Percentiles rank a stretch among this genome's conserved stretches.
Conservation (phyloP, 2,797 vertebrate species). For the Sebastes miniatus region DNA sequence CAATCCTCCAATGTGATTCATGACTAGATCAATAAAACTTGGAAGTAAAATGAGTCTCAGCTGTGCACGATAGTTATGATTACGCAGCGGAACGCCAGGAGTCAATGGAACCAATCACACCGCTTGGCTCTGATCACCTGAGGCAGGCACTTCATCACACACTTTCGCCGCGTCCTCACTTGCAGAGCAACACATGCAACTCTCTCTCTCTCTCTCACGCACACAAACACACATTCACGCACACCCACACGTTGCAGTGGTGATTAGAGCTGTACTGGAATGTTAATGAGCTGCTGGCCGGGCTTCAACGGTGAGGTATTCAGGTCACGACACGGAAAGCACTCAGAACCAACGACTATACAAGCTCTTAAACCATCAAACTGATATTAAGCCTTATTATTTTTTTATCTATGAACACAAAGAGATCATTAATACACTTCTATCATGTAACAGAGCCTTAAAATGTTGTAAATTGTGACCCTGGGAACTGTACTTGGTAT, state of each 20-base stretch:
- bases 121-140: constrained; percentile 39
- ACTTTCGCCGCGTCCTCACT: constrained; percentile 31
- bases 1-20: constrained; percentile 7
- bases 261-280: constrained; percentile 75
- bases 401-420: neutral
- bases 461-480: neutral
- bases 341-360: constrained; percentile 41
- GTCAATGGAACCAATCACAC: constrained; percentile 25
- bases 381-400: constrained; percentile 35
- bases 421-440: neutral
- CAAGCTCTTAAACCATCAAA: constrained; percentile 3
- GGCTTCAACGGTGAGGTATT: constrained; percentile 71
- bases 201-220: neutral
- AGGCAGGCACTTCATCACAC: constrained; percentile 42
- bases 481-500: neutral
- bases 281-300: constrained; percentile 77
- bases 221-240: constrained; percentile 9
- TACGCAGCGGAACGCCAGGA: neutral
- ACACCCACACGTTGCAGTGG: constrained; percentile 12
- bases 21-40: constrained; percentile 52
- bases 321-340: constrained; percentile 74
- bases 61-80: constrained; percentile 30
- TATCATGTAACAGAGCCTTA: neutral
- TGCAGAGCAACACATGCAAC: constrained; percentile 23
- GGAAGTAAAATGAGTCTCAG: constrained; percentile 35